Evolutionary conservation across 2,797 vertebrate genomes (phyloP).

Genomic region (Mormyrops attenuatus): DNA sequence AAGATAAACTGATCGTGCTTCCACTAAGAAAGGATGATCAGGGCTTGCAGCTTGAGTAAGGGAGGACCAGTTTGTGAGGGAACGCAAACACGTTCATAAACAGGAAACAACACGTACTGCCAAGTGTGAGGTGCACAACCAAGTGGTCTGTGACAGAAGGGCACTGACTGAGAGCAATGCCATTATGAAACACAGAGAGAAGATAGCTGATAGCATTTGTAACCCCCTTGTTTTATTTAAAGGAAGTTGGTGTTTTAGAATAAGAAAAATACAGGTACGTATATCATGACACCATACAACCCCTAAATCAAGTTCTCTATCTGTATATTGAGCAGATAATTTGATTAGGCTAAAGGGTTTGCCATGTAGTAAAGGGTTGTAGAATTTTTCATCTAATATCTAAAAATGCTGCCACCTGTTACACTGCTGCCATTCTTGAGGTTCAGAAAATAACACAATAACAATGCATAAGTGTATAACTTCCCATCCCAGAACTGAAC

Average conservation of each 20-base stretch:
- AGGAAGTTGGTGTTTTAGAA: not conserved
- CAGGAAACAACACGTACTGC: not conserved
- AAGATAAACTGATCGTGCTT: not conserved
- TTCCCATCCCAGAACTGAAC: not conserved
- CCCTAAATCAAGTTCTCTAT: not conserved
- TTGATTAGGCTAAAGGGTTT: not conserved
- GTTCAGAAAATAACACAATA: not conserved
- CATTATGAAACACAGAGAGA: not conserved
- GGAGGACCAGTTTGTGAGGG: not conserved
- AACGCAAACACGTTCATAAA: not conserved
- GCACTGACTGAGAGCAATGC: not conserved
- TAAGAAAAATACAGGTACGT: not conserved
- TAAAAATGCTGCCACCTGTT: not conserved
- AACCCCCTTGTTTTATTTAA: not conserved
- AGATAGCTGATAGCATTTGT: not conserved
- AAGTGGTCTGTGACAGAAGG: slow-evolving; percentile 2
- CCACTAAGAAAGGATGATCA: not conserved
- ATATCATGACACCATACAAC: not conserved
- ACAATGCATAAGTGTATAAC: not conserved
- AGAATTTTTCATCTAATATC: not conserved
- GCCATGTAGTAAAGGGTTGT: not conserved
- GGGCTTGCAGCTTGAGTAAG: not conserved
- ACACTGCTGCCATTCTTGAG: not conserved
- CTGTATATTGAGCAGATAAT: not conserved
- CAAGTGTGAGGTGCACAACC: not conserved